Evolutionary conservation across 2,113 vertebrate species (phyloP).

Genomic region (human): DNA sequence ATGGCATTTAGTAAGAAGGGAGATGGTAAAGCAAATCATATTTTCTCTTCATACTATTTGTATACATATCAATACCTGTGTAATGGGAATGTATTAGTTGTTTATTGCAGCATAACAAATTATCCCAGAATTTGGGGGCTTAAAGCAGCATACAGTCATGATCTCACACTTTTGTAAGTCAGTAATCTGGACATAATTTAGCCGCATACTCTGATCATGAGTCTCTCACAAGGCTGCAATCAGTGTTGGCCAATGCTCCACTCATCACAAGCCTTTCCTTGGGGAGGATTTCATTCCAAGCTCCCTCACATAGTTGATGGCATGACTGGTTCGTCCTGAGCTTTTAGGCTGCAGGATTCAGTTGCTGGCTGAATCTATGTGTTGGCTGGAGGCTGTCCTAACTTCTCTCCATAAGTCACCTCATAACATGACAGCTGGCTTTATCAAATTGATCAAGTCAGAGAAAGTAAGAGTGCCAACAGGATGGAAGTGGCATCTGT

Average conservation of each 20-base stretch:
- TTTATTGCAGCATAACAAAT: background rate
- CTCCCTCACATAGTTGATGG: background rate
- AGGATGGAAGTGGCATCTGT: background rate
- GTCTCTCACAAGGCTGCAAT: background rate
- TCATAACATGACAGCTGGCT: background rate
- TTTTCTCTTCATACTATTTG: background rate
- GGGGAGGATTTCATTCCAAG: background rate
- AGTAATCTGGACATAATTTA: background rate
- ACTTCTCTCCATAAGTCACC: background rate
- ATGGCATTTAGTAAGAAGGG: background rate
- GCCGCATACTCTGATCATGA: background rate
- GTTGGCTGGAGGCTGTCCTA: background rate
- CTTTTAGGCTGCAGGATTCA: background rate
- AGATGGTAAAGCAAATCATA: background rate
- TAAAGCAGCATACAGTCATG: background rate
- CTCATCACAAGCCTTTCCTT: background rate
- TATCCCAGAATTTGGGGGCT: background rate
- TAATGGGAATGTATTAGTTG: background rate
- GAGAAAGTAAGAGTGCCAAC: background rate
- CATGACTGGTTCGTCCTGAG: background rate
- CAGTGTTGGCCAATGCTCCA: background rate
- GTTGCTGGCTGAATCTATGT: background rate
- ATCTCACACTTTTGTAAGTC: background rate
- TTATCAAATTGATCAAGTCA: background rate
- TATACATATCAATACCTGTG: background rate